Evolutionary conservation across 2,113 vertebrate genomes (phyloP), one percentile per base, ranked within the genome.

Genomic region (Scophthalmus maximus): DNA sequence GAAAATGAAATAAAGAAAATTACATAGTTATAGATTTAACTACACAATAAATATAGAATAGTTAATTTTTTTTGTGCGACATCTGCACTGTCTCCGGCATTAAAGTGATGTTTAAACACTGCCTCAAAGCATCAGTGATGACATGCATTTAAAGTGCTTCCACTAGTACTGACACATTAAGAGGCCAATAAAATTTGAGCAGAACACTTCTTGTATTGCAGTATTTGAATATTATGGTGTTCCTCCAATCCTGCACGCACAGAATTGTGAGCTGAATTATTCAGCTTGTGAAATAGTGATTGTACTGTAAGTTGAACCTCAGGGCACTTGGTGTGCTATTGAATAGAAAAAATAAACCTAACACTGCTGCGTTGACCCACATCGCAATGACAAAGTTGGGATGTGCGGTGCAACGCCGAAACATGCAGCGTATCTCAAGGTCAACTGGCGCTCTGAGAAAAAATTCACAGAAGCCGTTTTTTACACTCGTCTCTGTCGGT

Each of bases 391-490:
- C 38, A 23, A 25, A 30, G 34, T 32, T 47, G 18, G 72, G 58
- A 18, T 27, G 27, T 47, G 42, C n/a, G 30, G 50, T n/a, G 18
- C 11, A 69, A 66, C 73, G 29, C 6, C 29, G 51, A 46, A 76
- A 46, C 71, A 42, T 7, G 42, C 53, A 71, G 68, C 34, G 2
- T 11, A 18, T 17, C 84, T 36, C 40, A 20, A 18, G 80, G 78
- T 82, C 77, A 86, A 79, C 57, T 68, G 65, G 46, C 83, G 81
- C 81, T 71, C 68, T 22, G 69, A 85, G 78, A 57, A 15, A 57
- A 81, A 86, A 87, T 82, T 85, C 88, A 81, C 84, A 84, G 52
- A 79, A 76, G 85, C 68, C 79, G 68, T 74, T 87, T 67, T 68
- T n/a, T n/a, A n/a, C 57, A 84, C 52, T 79, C 85, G 75, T 89